These are phyloP conservation scores for Synergus itoensis DNA, from an alignment of 2,888 invertebrate genomes.

Conservation along the genomic window DNA sequence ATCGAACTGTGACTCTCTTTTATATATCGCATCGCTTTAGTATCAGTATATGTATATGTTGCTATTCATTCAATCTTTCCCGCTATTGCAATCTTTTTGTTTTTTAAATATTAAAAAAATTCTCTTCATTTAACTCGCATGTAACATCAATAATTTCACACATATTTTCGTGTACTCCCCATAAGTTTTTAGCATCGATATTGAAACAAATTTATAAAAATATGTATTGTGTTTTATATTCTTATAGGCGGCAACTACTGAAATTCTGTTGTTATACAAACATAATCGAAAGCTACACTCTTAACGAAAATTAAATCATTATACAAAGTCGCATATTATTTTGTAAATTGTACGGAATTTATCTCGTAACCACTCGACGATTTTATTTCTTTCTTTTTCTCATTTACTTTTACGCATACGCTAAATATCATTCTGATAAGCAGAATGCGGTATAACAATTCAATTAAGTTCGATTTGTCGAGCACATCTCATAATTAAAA, in stretches of 20 bases:
- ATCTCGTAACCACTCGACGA: conserved; percentile 10
- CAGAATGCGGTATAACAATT: conserved; percentile 32
- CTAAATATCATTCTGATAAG: conserved; percentile 28
- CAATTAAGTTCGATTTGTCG: conserved; percentile 39
- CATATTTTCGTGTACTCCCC: conserved; percentile 48
- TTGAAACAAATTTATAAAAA: conserved; percentile 73
- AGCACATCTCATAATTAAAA: conserved; percentile 61
- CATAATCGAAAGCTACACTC: conserved; percentile 52
- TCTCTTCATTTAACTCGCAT: conserved; percentile 52
- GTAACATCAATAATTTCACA: conserved; percentile 59
- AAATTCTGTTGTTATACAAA: conserved; percentile 49
- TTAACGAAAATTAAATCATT: conserved; percentile 53
- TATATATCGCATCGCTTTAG: conserved; percentile 48
- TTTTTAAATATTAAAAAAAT: conserved; percentile 25
- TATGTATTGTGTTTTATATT: conserved; percentile 57
- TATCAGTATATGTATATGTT: conserved; percentile 45
- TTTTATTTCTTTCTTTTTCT: background rate
- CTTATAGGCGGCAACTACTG: conserved; percentile 35
- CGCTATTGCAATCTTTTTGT: conserved; percentile 30
- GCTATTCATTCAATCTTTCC: conserved; percentile 43
- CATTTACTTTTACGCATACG: background rate
- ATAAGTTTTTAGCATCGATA: conserved; percentile 62
- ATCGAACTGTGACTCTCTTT: conserved; percentile 29
- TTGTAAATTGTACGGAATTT: conserved; percentile 31
- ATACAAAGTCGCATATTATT: conserved; percentile 29